A percentile compares a stretch with the other conserved stretches of the same genome.
phyloP scores from a whole-genome alignment of 2,797 vertebrate species.

The Arctocebus calabarensis region DNA sequence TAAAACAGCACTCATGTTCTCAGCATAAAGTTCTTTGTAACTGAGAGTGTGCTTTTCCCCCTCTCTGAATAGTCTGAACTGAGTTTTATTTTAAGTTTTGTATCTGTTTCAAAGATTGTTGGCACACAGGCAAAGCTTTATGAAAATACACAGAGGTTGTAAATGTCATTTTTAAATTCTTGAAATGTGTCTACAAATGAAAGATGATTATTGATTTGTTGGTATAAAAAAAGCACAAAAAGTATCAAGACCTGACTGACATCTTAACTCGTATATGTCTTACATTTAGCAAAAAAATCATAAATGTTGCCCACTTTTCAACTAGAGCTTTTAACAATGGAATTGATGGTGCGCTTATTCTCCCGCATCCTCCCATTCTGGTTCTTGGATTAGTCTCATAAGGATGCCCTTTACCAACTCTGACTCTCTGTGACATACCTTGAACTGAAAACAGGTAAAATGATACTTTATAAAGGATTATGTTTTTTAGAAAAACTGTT shows the following conservation, averaged over 20 bases:
- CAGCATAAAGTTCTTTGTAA: constrained; percentile 66
- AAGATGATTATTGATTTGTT: constrained; percentile 68
- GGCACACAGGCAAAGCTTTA: constrained; percentile 61
- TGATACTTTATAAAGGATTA: constrained; percentile 9
- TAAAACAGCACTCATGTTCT: constrained; percentile 62
- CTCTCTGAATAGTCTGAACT: constrained; percentile 22
- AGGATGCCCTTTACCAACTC: background rate
- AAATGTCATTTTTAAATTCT: constrained; percentile 58
- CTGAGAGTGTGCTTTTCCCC: background rate
- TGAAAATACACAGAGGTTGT: constrained; percentile 54
- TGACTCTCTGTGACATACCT: background rate
- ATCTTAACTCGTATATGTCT: constrained; percentile 40
- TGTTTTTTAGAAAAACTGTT: background rate
- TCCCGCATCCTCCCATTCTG: background rate
- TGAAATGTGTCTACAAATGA: background rate
- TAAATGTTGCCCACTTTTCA: constrained; percentile 23
- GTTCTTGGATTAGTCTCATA: background rate
- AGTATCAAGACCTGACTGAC: constrained; percentile 33
- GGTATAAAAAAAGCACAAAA: constrained; percentile 61
- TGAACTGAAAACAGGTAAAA: constrained; percentile 60
- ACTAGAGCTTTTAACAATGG: constrained; percentile 15
- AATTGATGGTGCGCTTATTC: background rate
- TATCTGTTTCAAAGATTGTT: constrained; percentile 66
- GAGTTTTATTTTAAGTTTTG: constrained; percentile 71
- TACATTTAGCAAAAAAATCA: constrained; percentile 28